A percentile compares a stretch with the other conserved stretches of the same genome.
Conservation (phyloP, 2,888 invertebrate genomes). For the Bruchidius siliquastri region DNA sequence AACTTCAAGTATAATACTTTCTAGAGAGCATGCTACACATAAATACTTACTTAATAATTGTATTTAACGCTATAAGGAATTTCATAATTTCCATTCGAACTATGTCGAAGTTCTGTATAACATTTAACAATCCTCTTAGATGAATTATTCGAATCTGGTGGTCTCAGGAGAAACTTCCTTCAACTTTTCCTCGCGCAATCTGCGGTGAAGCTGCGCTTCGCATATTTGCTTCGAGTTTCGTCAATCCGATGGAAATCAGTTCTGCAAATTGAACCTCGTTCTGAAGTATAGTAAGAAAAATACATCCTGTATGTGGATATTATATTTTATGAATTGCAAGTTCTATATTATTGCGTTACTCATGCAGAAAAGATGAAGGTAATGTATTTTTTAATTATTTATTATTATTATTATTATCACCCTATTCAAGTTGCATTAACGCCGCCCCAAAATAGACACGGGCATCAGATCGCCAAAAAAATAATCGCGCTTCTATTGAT, state of each 20-base stretch:
- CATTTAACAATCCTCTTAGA: neutral
- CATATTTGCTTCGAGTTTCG: neutral
- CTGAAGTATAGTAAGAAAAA: neutral
- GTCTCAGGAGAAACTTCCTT: neutral
- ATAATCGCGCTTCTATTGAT: too few species aligned
- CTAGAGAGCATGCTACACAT: neutral
- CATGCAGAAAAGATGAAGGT: too few species aligned
- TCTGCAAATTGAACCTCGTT: neutral
- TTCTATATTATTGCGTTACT: too few species aligned
- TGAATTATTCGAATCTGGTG: neutral
- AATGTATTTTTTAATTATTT: too few species aligned
- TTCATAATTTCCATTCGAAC: neutral
- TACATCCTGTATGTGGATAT: too few species aligned
- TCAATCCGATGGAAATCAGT: neutral
- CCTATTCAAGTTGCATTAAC: too few species aligned
- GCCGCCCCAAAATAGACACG: too few species aligned
- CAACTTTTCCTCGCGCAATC: neutral
- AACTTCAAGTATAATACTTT: neutral
- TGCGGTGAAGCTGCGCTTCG: neutral
- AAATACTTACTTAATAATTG: neutral
- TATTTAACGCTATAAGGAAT: neutral
- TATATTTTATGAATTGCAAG: too few species aligned
- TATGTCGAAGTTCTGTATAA: neutral
- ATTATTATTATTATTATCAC: too few species aligned
- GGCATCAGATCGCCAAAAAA: too few species aligned